These are phyloP conservation scores for Heliconius cydno DNA, from an alignment of 2,888 invertebrate species.

Conservation along the genomic window DNA sequence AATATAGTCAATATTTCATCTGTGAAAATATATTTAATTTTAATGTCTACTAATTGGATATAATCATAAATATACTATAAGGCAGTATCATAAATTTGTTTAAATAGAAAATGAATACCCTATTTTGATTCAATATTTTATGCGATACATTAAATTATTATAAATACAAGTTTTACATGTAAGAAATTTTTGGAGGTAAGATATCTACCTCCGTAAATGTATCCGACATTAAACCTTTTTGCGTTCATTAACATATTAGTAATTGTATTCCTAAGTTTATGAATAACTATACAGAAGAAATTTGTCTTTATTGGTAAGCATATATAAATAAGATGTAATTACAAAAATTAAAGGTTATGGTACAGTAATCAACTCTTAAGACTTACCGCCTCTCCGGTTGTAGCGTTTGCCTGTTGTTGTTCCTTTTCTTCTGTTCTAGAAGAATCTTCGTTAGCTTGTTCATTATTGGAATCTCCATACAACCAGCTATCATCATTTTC, in stretches of 20 bases:
- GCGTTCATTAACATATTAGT: not conserved
- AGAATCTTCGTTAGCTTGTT: conserved; percentile 55
- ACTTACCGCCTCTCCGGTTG: conserved; percentile 45
- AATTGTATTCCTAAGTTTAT: not conserved
- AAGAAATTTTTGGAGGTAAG: not conserved
- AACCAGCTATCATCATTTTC: conserved; percentile 95
- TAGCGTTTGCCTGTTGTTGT: conserved; percentile 48
- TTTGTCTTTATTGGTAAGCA: not conserved
- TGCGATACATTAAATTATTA: not conserved
- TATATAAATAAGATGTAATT: conserved; percentile 3
- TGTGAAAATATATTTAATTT: not conserved
- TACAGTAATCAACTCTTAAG: not conserved
- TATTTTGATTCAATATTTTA: not conserved
- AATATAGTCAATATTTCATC: not conserved
- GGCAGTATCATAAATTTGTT: not conserved
- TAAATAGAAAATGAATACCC: not conserved
- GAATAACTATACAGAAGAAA: not conserved
- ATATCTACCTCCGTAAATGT: not conserved
- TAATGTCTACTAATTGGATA: not conserved
- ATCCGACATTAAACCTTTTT: too few species aligned
- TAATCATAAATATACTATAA: not conserved
- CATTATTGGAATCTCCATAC: conserved; percentile 89
- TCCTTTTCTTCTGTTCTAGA: conserved; percentile 56
- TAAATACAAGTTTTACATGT: not conserved
- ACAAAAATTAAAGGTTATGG: conserved; percentile 42